Conservation (phyloP, 2,113 vertebrate species). For the Egretta garzetta region DNA sequence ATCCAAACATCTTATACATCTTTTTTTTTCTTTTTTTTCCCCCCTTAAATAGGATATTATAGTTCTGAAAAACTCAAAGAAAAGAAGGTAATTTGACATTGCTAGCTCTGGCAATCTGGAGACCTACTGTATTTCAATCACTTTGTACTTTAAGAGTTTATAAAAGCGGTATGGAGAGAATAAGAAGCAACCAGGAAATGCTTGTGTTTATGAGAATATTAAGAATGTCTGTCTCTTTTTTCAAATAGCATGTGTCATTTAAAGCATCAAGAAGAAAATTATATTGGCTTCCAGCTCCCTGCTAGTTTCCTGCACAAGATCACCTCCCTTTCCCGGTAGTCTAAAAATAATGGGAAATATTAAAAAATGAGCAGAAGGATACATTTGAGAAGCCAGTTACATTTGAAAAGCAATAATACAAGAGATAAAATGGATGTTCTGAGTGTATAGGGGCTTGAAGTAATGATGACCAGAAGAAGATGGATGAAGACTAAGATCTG, state of each 20-base stretch:
- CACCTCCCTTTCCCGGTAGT: background rate
- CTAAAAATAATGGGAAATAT: conserved; percentile 19
- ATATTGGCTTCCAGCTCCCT: background rate
- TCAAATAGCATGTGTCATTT: background rate
- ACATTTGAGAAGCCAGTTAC: background rate
- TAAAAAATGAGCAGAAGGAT: background rate
- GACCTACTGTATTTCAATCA: background rate
- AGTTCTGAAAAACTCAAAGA: background rate
- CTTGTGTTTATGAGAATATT: conserved; percentile 44
- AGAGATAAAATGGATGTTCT: background rate
- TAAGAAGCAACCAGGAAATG: conserved; percentile 33
- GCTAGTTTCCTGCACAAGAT: background rate
- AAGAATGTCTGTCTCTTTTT: conserved; percentile 31
- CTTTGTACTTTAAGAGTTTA: conserved; percentile 4
- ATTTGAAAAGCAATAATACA: background rate
- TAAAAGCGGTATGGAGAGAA: conserved; percentile 13
- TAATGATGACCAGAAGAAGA: background rate
- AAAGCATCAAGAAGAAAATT: conserved; percentile 37
- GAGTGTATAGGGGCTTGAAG: background rate
- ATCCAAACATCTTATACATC: background rate
- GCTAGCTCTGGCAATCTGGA: background rate
- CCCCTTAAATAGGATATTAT: background rate
- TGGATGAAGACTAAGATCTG: background rate
- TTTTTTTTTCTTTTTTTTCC: background rate
- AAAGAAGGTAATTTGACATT: conserved; percentile 16